A percentile compares a stretch with the other conserved stretches of the same genome.
phyloP scores from a whole-genome alignment of 2,113 vertebrate species.

The Pandion haliaetus region DNA sequence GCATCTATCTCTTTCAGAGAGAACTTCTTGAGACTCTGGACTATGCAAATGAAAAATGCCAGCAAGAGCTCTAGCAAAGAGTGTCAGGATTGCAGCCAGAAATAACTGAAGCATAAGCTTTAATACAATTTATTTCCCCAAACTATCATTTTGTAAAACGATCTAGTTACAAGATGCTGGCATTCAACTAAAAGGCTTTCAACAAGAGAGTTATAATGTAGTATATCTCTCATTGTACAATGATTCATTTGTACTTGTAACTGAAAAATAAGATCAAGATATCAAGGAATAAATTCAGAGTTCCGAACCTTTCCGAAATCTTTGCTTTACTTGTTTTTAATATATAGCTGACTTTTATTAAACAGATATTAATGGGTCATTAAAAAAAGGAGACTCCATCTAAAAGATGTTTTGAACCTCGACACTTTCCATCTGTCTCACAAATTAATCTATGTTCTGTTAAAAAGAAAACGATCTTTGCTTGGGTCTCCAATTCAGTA shows the following conservation, averaged over 20 bases:
- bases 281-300: not conserved
- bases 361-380: not conserved
- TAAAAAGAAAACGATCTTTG: not conserved
- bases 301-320: not conserved
- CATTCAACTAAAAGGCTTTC: not conserved
- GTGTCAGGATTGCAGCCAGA: not conserved
- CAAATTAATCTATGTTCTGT: not conserved
- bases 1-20: not conserved
- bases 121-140: not conserved
- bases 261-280: not conserved
- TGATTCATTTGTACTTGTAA: not conserved
- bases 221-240: not conserved
- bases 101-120: not conserved
- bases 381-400: not conserved
- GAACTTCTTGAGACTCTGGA: not conserved
- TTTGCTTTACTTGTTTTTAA: not conserved
- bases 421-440: not conserved
- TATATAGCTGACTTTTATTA: not conserved
- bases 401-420: not conserved
- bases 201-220: not conserved
- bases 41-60: not conserved
- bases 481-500: not conserved
- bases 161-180: not conserved
- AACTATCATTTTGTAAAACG: not conserved
- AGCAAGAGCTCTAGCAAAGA: not conserved